Evolutionary conservation across 2,797 vertebrate species (phyloP).

Genomic region (Heteromormyrus szaboi): DNA sequence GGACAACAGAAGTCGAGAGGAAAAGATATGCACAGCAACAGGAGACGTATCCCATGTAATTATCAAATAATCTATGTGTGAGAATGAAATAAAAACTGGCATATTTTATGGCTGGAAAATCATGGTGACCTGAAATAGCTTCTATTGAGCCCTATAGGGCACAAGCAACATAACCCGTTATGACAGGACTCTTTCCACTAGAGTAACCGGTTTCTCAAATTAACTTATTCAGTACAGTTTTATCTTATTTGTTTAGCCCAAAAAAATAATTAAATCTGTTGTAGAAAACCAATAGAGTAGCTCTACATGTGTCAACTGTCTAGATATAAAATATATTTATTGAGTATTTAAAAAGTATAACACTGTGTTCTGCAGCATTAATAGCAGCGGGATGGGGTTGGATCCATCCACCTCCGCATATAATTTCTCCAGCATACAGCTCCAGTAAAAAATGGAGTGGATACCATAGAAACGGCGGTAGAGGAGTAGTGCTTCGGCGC

Average conservation of each 20-base stretch:
- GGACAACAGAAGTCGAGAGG: not conserved
- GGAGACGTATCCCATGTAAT: not conserved
- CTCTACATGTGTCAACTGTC: not conserved
- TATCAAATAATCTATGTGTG: not conserved
- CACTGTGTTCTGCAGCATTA: not conserved
- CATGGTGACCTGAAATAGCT: not conserved
- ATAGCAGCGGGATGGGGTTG: not conserved
- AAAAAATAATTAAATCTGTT: not conserved
- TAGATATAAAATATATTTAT: constrained; percentile 7
- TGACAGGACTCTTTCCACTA: not conserved
- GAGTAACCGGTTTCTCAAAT: not conserved
- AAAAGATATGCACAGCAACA: not conserved
- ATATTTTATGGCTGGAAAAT: not conserved
- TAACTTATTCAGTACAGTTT: not conserved
- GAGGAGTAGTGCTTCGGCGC: not conserved
- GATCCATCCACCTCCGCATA: not conserved
- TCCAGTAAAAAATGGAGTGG: not conserved
- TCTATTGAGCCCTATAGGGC: not conserved
- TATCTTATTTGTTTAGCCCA: not conserved
- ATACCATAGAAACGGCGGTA: not conserved
- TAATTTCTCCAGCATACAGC: not conserved
- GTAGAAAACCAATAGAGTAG: not conserved
- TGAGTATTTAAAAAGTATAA: not conserved
- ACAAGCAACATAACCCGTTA: not conserved
- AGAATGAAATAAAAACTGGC: not conserved